A percentile compares a stretch with the other conserved stretches of the same genome.
phyloP scores from a whole-genome alignment of 2,888 invertebrate species.

The Disparrhopalites patrizii region DNA sequence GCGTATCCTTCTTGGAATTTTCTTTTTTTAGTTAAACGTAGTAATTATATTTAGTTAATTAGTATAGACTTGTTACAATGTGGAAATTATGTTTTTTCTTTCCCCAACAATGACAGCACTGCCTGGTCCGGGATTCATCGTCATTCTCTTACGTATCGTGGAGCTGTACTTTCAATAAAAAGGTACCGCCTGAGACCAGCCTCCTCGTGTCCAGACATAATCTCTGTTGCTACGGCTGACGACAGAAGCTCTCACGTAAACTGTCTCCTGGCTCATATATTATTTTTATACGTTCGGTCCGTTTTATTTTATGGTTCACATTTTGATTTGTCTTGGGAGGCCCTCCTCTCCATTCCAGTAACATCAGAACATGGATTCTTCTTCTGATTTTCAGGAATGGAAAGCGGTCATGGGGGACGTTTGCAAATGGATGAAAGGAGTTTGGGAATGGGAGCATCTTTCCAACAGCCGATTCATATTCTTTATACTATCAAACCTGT shows the following conservation, averaged over 20 bases:
- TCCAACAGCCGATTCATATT: conserved; percentile 72
- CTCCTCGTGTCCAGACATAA: conserved; percentile 83
- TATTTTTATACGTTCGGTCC: conserved; percentile 50
- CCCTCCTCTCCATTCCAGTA: conserved; percentile 53
- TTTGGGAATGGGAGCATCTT: conserved; percentile 70
- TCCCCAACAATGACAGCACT: conserved; percentile 11
- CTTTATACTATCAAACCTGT: conserved; percentile 77
- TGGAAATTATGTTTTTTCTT: not conserved
- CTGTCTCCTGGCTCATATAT: not conserved
- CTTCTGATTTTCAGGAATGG: conserved; percentile 57
- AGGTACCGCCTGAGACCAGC: conserved; percentile 69
- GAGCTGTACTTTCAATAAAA: conserved; percentile 80
- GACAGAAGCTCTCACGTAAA: conserved; percentile 42
- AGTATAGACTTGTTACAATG: not conserved
- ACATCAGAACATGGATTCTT: not conserved
- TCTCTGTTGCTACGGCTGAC: conserved; percentile 45
- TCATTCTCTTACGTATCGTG: conserved; percentile 75
- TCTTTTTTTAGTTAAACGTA: not conserved
- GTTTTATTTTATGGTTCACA: not conserved
- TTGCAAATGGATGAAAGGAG: conserved; percentile 52
- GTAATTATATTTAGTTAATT: not conserved
- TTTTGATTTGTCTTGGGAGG: not conserved
- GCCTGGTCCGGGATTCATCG: conserved; percentile 51
- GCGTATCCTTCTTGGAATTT: not conserved
- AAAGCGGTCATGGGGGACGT: conserved; percentile 72